Evolutionary conservation across 2,888 invertebrate genomes (phyloP).

Genomic region (Himalopsyche japonica): DNA sequence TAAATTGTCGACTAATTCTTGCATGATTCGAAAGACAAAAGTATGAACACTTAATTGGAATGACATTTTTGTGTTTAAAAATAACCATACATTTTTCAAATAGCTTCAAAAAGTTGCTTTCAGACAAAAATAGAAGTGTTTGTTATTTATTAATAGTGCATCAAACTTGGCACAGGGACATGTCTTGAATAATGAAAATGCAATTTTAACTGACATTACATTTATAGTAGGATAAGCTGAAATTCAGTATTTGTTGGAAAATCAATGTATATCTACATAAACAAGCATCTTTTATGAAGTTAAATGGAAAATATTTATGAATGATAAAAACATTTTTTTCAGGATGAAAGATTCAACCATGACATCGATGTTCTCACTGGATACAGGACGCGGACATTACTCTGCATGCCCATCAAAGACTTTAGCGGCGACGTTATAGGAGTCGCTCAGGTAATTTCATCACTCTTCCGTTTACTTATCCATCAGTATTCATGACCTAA

Average conservation of each 20-base stretch:
- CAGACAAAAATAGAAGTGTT: neutral
- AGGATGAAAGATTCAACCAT: slow-evolving; percentile 90
- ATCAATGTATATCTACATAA: too few relatives aligned
- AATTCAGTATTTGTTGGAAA: too few relatives aligned
- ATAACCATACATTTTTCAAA: neutral
- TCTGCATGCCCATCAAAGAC: slow-evolving; percentile 96
- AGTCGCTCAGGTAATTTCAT: slow-evolving; percentile 80
- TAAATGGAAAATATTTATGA: neutral
- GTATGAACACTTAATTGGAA: neutral
- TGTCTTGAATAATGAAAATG: neutral
- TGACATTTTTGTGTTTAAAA: neutral
- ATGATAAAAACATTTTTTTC: slow-evolving; percentile 33
- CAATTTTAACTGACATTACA: neutral
- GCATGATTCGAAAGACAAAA: too few relatives aligned
- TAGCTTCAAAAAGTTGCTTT: neutral
- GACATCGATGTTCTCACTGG: slow-evolving; percentile 93
- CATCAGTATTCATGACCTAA: too few relatives aligned
- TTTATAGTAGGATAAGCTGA: too few relatives aligned
- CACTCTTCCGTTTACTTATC: neutral
- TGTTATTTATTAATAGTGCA: neutral
- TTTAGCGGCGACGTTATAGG: slow-evolving; percentile 94
- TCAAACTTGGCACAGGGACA: neutral
- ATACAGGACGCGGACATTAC: slow-evolving; percentile 87
- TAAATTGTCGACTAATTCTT: too few relatives aligned
- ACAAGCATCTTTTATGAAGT: neutral